Base-by-base conservation (phyloP, 2,113 vertebrate genomes). In the Nesoenas mayeri region DNA sequence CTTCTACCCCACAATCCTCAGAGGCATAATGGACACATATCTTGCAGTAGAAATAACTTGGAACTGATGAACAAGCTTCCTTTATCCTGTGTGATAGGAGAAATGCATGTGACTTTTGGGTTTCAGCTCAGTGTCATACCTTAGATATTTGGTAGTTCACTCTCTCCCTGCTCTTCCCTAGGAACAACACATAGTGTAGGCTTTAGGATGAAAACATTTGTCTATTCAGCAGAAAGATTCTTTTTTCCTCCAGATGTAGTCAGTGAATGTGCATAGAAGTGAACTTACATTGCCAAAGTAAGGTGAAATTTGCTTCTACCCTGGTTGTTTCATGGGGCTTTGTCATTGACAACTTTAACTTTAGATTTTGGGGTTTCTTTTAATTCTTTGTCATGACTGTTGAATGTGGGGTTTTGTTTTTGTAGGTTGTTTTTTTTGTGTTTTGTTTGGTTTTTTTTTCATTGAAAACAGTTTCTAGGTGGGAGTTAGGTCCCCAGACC, bases 21-120 rank as follows among this genome's bases (percentile, higher is more conserved):
- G 44, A 15, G 32, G 51, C 22, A 57, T 9, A 66, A 31, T 1
- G 31, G 54, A 44, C 32, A 58, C 5, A 10, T 7, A 58, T 25
- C 26, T 60, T 58, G 48, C 0, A 0, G 24, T 42, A 25, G 58
- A 77, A 92, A 58, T 29, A 11, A 22, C 29, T 48, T 1, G 9
- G 36, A 66, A 67, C 22, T 8, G 14, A 67, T 31, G 14, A 28
- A 48, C 15, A 11, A 84, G 13, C 21, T 48, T 29, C 31, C 21
- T 54, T 87, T 20, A 18, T 64, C 15, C 48, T 50, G 20, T 24
- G 24, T 29, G 31, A 73, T 0, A 40, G 20, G 20, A 85, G 44
- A 54, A 84, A 84, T 15, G 38, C 20, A 54, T 32, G 36, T 48
- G 42, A 62, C n/a, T 24, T 84, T 57, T 67, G 48, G 19, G 12